Base-by-base conservation (phyloP, 2,797 vertebrate genomes). In the Micromesistius poutassou region DNA sequence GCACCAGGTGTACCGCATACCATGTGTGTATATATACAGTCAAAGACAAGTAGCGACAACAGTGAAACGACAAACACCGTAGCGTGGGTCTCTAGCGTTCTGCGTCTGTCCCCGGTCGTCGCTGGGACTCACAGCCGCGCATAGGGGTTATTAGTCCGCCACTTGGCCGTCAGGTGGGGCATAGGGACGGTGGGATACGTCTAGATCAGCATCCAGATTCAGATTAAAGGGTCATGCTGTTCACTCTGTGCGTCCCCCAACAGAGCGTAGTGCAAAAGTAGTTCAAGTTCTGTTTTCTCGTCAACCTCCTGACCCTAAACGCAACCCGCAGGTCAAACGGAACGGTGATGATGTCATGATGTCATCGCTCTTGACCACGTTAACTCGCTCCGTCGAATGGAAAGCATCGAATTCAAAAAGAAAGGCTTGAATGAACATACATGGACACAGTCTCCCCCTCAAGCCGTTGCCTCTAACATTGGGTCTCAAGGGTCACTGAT, bases 201-300 rank as follows among this genome's bases (percentile, higher is more conserved):
- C 46, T 19, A 10, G 84, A 81, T 84, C 78, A 28, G 0, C 78
- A 78, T 75, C 80, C 80, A 83, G 82, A 80, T 87, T 89, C 82
- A 86, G 85, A 81, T 94, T 95, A 95, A 94, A 94, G 94, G 94
- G 94, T 91, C 92, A 82, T 90, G 90, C 86, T 88, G 35, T 88
- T 74, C 78, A 81, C 86, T 91, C 86, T 38, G 73, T 46, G 77
- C 83, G 4, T 82, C 80, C 36, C 7, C 78, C 84, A 70, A 30
- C 77, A 88, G 87, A 90, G 91, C 87, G 90, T 93, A 92, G 94
- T 94, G 94, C 94, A 94, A 94, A 90, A 91, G 80, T 86, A 87
- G 74, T 91, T 90, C 82, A 89, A 89, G 89, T 91, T 85, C 87
- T 89, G 80, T 80, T 74, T 85, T 71, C 77, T 85, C 77, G 73